phyloP scores from a whole-genome alignment of 2,113 vertebrate species.

The Rynchops niger region DNA sequence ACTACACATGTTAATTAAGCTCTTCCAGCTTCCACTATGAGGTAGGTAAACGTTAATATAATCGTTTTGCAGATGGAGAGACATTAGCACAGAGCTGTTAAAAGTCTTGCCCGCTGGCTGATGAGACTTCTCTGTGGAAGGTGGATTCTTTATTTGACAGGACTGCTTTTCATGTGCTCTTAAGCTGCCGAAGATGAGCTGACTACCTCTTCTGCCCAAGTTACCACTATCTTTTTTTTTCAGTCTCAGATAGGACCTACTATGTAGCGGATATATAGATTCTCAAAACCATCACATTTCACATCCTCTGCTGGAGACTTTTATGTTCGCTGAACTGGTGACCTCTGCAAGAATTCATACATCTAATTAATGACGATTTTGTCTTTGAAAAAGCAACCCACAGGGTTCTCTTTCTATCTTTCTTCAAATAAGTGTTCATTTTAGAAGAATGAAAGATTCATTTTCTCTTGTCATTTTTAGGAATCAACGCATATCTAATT shows the following conservation, averaged over 20 bases:
- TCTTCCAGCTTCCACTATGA: background rate
- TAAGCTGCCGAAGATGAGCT: background rate
- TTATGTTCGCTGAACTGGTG: background rate
- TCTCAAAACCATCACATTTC: background rate
- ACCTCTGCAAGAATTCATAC: background rate
- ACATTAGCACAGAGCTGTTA: background rate
- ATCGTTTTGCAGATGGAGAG: background rate
- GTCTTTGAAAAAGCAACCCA: background rate
- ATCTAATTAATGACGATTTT: background rate
- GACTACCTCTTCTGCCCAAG: background rate
- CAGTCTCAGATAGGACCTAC: background rate
- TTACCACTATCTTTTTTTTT: background rate
- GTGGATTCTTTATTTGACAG: background rate
- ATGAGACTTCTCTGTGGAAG: background rate
- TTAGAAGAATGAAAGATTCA: background rate
- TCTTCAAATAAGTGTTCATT: background rate
- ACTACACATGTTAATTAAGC: slow-evolving; percentile 11
- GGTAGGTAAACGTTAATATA: background rate
- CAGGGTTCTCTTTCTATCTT: background rate
- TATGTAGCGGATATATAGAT: background rate
- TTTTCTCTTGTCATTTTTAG: background rate
- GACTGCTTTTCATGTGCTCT: background rate
- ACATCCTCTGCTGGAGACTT: background rate
- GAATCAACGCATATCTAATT: background rate
- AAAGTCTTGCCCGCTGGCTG: background rate